A percentile compares a stretch with the other conserved stretches of the same genome.
These are phyloP conservation scores for Rhingia rostrata DNA, from an alignment of 2,888 invertebrate species.

Conservation along the genomic window DNA sequence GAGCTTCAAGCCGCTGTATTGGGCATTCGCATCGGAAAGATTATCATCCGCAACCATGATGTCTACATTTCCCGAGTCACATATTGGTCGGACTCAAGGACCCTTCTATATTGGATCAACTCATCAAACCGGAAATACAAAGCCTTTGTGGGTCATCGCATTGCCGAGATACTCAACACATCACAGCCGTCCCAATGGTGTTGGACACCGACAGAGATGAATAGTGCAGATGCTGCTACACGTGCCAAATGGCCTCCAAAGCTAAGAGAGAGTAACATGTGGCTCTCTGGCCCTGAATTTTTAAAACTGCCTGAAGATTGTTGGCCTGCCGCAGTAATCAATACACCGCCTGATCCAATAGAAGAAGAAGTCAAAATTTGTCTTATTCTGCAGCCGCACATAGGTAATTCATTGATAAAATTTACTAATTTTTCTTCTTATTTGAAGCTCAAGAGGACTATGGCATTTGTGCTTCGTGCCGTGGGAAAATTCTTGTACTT, in stretches of 20 bases:
- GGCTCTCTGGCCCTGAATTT: constrained; percentile 53
- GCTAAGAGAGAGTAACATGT: constrained; percentile 34
- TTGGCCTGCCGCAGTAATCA: constrained; percentile 22
- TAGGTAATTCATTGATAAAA: constrained; percentile 7
- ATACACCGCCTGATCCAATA: not conserved
- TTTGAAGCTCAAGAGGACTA: constrained; percentile 38
- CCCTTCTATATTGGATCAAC: constrained; percentile 58
- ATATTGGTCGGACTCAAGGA: constrained; percentile 62
- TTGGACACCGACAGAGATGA: constrained; percentile 75
- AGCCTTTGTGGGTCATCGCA: constrained; percentile 75
- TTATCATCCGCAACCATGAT: constrained; percentile 30
- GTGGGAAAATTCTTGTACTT: not conserved
- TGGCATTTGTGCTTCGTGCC: constrained; percentile 22
- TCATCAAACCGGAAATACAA: constrained; percentile 68
- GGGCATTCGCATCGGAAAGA: constrained; percentile 45
- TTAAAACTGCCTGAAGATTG: constrained; percentile 20
- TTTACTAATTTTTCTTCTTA: constrained; percentile 46
- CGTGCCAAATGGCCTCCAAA: constrained; percentile 54
- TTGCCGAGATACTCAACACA: constrained; percentile 73
- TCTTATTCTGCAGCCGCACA: not conserved
- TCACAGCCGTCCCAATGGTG: constrained; percentile 71
- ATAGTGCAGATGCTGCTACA: constrained; percentile 75
- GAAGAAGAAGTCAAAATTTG: constrained; percentile 47
- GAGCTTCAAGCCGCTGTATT: constrained; percentile 63
- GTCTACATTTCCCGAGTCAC: constrained; percentile 19